phyloP scores from a whole-genome alignment of 2,888 invertebrate genomes.

The Chelonus formosanus region DNA sequence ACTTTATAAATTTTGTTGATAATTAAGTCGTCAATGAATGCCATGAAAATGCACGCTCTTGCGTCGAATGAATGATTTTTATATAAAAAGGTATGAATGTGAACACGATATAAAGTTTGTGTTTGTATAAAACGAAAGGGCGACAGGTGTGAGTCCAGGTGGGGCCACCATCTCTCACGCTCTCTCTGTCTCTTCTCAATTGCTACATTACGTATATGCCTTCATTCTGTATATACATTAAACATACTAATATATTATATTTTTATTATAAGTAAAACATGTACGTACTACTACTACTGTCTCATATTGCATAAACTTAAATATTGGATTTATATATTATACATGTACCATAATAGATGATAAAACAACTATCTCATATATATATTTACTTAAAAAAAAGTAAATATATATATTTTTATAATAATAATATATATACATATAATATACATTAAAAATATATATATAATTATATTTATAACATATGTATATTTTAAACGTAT shows the following conservation, averaged over 20 bases:
- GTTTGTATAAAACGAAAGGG: constrained; percentile 45
- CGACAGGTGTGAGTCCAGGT: constrained; percentile 59
- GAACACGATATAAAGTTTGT: constrained; percentile 40
- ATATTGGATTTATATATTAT: constrained; percentile 48
- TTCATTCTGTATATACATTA: constrained; percentile 56
- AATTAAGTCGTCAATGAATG: constrained; percentile 39
- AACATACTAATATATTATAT: constrained; percentile 47
- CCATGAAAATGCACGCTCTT: constrained; percentile 42
- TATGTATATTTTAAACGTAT: constrained; percentile 41
- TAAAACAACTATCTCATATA: constrained; percentile 7
- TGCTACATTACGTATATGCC: constrained; percentile 60
- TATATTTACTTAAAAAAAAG: background rate
- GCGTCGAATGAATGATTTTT: constrained; percentile 39
- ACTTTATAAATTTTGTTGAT: constrained; percentile 5
- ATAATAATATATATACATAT: no score
- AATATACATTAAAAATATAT: no score
- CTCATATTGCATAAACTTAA: constrained; percentile 63
- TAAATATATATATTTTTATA: no score
- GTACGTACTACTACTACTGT: constrained; percentile 51
- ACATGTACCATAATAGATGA: no score
- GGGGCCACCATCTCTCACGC: constrained; percentile 59
- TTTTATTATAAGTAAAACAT: constrained; percentile 49
- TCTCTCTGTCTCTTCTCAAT: constrained; percentile 45
- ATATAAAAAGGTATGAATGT: constrained; percentile 31
- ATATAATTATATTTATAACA: background rate